A percentile compares a stretch with the other conserved stretches of the same genome.
Evolutionary conservation across 2,888 invertebrate species (phyloP).

Genomic region (Stenchaetothrips biformis): DNA sequence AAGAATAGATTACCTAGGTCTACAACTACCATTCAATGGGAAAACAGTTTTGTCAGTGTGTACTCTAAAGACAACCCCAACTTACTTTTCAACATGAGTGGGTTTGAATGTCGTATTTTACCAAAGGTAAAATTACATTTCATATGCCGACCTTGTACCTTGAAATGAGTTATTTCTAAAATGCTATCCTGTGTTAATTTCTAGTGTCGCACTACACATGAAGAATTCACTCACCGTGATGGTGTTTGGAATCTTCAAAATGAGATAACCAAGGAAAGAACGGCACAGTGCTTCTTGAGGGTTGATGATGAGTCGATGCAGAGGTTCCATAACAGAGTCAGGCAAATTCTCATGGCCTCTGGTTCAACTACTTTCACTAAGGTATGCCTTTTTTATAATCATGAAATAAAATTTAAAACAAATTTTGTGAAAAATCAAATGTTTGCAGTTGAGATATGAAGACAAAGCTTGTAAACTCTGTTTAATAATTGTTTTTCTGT

Average conservation of each 20-base stretch:
- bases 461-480: background rate
- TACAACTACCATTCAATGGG: slow-evolving; percentile 98
- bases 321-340: slow-evolving; percentile 95
- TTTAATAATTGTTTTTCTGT: slow-evolving; percentile 25
- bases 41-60: slow-evolving; percentile 97
- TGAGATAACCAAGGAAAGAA: slow-evolving; percentile 97
- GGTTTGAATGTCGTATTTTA: slow-evolving; percentile 97
- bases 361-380: slow-evolving; percentile 99
- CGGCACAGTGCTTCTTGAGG: slow-evolving; percentile 96
- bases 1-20: slow-evolving; percentile 97
- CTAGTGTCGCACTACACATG: slow-evolving; percentile 82
- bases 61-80: slow-evolving; percentile 99
- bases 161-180: background rate
- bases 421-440: background rate
- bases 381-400: slow-evolving; percentile 43
- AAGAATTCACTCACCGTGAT: slow-evolving; percentile 93
- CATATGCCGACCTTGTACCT: slow-evolving; percentile 35
- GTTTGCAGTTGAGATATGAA: background rate
- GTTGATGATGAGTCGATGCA: slow-evolving; percentile 98
- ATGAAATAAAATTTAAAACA: slow-evolving; percentile 8
- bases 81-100: slow-evolving; percentile 97
- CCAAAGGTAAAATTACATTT: slow-evolving; percentile 66
- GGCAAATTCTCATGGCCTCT: slow-evolving; percentile 99
- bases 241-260: slow-evolving; percentile 99
- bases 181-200: slow-evolving; percentile 28